These are phyloP conservation scores for Cheilosia vulpina DNA, from an alignment of 2,888 invertebrate species.

Conservation along the genomic window DNA sequence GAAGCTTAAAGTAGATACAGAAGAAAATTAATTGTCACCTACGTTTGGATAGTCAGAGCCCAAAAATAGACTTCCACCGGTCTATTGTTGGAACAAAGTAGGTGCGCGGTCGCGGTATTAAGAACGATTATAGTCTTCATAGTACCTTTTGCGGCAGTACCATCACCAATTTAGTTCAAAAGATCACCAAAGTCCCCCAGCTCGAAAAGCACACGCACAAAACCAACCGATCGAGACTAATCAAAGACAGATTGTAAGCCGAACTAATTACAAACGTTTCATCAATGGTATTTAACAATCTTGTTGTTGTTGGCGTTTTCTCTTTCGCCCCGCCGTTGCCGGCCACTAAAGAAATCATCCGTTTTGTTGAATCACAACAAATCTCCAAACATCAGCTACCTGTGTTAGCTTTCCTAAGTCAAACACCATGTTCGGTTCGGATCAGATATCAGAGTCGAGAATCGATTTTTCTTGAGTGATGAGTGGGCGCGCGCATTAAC, in stretches of 20 bases:
- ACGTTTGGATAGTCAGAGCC: not conserved
- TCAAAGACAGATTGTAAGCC: constrained; percentile 53
- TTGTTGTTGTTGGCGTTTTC: constrained; percentile 28
- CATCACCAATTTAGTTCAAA: constrained; percentile 1
- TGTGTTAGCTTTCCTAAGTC: constrained; percentile 69
- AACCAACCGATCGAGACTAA: constrained; percentile 37
- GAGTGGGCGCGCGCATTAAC: constrained; percentile 37
- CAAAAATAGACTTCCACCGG: constrained; percentile 34
- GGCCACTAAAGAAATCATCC: constrained; percentile 59
- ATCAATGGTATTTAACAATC: constrained; percentile 60
- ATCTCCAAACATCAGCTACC: constrained; percentile 72
- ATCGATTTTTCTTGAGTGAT: constrained; percentile 30
- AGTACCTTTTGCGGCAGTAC: constrained; percentile 3
- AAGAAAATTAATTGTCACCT: constrained; percentile 6
- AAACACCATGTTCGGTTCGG: constrained; percentile 47
- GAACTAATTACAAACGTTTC: constrained; percentile 65
- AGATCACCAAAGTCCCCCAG: not conserved
- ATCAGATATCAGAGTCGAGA: constrained; percentile 29
- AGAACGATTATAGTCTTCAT: constrained; percentile 32
- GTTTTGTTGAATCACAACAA: constrained; percentile 73
- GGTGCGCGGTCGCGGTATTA: constrained; percentile 37
- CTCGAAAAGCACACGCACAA: not conserved
- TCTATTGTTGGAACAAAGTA: constrained; percentile 31
- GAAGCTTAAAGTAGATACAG: not conserved
- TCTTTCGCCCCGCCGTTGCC: not conserved